Percentiles rank a stretch among this genome's conserved stretches.
Evolutionary conservation across 2,797 vertebrate species (phyloP).

Genomic region (Crenichthys baileyi): DNA sequence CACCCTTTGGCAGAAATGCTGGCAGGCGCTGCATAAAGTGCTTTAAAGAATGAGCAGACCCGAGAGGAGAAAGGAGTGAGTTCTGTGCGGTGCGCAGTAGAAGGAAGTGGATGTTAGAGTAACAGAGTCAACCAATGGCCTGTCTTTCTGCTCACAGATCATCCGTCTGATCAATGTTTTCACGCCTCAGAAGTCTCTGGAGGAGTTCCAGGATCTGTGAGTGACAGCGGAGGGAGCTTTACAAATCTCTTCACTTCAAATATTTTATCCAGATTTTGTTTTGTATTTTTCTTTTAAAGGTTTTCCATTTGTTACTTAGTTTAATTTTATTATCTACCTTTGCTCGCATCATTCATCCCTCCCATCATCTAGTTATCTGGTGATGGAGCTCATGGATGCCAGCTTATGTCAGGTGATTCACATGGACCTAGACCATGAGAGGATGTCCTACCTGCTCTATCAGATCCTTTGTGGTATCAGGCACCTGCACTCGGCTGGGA

Average conservation of each 20-base stretch:
- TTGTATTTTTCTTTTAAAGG: neutral
- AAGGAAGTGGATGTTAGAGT: constrained; percentile 41
- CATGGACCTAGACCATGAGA: constrained; percentile 97
- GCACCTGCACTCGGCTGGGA: constrained; percentile 96
- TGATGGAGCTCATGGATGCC: constrained; percentile 98
- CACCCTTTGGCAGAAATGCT: neutral
- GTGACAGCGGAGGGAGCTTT: constrained; percentile 61
- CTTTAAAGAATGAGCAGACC: neutral
- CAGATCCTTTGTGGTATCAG: constrained; percentile 98
- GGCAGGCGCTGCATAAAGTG: constrained; percentile 8
- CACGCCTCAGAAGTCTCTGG: constrained; percentile 96
- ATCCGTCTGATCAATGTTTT: constrained; percentile 98
- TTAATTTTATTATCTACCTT: neutral
- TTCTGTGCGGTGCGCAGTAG: constrained; percentile 9
- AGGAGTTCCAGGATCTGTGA: constrained; percentile 99
- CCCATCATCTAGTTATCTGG: constrained; percentile 86
- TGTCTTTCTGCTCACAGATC: constrained; percentile 83
- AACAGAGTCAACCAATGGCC: constrained; percentile 61
- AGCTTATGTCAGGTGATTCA: constrained; percentile 98
- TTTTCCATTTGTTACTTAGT: neutral
- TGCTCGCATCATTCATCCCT: neutral
- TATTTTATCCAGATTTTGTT: neutral
- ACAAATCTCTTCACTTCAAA: constrained; percentile 10
- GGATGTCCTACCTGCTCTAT: constrained; percentile 98
- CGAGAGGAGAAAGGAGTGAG: neutral